Base-by-base conservation (phyloP, 2,113 vertebrate species). In the Larimichthys crocea region DNA sequence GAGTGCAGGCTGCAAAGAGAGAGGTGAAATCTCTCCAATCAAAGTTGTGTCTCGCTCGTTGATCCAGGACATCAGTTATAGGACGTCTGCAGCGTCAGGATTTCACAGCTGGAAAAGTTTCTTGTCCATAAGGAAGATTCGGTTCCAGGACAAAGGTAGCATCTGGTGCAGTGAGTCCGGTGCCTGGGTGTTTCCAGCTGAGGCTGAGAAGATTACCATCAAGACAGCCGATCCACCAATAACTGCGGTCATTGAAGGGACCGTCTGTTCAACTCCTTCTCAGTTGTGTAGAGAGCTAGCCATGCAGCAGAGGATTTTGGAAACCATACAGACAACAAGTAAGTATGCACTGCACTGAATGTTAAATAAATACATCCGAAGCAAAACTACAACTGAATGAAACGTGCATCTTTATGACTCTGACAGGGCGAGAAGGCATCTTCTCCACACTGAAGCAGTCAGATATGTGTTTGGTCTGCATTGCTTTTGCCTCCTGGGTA, bases 401-500 rank as follows among this genome's bases (percentile, higher is more conserved):
- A 53, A 44, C 57, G 31, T 53, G 2, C 42, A 15, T 16, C 1
- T 65, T 52, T 48, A 5, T 83, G 73, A 88, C 19, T 82, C 31
- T 73, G 74, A 19, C 79, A 96, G 95, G 86, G 65, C 90, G 16
- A 84, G 79, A 93, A 19, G 66, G 84, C 31, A 67, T 93, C 64
- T 86, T 91, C 53, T 92, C 94, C 63, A 86, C 91, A 5, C 80
- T 95, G 76, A 92, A 87, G 69, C 95, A 94, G 80, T 92, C 94
- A 0, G 97, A 99, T 83, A 96, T 99, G 96, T 99, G 98, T 86
- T 94, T 99, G n/a, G 95, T 97, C 79, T 98, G 99, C 75, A 97
- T 99, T 10, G 98, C 98, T n/a, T 97, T 99, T 70, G 97, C 98
- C 0, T 97, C 97, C 49, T 99, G 98, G 98, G 98, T 98, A 0